These are phyloP conservation scores for Palythoa grandis DNA, from an alignment of 92 coral and sea anemone species.

Conservation along the genomic window DNA sequence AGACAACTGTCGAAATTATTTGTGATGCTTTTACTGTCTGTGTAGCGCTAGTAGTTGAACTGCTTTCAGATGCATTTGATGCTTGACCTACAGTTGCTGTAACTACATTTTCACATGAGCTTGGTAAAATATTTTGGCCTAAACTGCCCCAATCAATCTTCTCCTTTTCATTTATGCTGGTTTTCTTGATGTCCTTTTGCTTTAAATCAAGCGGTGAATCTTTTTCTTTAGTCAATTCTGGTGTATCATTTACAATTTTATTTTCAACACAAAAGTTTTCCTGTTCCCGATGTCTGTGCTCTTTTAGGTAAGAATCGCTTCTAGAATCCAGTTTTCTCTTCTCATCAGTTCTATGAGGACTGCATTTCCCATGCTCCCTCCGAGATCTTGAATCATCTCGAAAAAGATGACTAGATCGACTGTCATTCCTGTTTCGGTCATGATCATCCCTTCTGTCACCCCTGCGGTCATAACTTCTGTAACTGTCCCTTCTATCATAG, in stretches of 20 bases:
- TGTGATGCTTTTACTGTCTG: constrained; percentile 53
- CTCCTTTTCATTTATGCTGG: not conserved
- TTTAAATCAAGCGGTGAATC: not conserved
- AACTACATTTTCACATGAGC: constrained; percentile 34
- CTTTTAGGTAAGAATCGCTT: constrained; percentile 51
- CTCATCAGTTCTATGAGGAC: constrained; percentile 57
- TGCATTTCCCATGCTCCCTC: constrained; percentile 60
- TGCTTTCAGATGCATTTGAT: constrained; percentile 32
- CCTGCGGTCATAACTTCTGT: constrained; percentile 67
- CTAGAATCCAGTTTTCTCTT: constrained; percentile 43
- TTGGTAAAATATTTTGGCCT: constrained; percentile 1
- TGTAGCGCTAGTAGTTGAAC: not conserved
- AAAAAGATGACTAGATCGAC: constrained; percentile 65
- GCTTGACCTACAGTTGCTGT: constrained; percentile 28
- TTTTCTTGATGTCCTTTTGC: constrained; percentile 2
- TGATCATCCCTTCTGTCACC: constrained; percentile 75
- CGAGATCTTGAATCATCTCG: constrained; percentile 74
- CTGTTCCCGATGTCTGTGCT: constrained; percentile 44
- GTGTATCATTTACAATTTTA: not conserved
- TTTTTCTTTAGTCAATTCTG: constrained; percentile 13
- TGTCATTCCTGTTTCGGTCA: constrained; percentile 72
- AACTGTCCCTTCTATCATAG: constrained; percentile 56
- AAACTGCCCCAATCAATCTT: constrained; percentile 2
- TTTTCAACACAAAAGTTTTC: not conserved
- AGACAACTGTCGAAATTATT: constrained; percentile 66